phyloP scores from a whole-genome alignment of 2,113 vertebrate genomes.

The Chloroceryle aenea region DNA sequence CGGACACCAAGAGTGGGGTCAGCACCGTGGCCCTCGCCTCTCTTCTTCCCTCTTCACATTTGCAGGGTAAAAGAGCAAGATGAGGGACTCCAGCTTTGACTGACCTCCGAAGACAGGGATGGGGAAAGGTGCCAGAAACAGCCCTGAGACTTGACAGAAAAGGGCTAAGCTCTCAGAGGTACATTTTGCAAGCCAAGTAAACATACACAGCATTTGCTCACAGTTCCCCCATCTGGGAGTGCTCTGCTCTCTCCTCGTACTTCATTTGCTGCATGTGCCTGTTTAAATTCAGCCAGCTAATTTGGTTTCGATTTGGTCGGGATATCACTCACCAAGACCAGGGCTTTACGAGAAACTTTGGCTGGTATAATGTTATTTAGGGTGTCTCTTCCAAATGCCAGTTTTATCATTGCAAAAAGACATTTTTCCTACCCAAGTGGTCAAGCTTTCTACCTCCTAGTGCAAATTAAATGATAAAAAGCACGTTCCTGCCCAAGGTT shows the following conservation, averaged over 20 bases:
- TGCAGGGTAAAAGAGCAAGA: neutral
- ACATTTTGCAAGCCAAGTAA: neutral
- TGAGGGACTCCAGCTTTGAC: neutral
- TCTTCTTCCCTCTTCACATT: neutral
- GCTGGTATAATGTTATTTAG: neutral
- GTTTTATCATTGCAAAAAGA: neutral
- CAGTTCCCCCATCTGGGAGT: conserved; percentile 24
- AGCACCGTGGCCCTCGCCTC: neutral
- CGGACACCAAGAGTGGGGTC: neutral
- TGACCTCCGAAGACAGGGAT: neutral
- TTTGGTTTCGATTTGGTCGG: conserved; percentile 31
- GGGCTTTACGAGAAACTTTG: neutral
- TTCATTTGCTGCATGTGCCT: neutral
- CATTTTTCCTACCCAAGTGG: neutral
- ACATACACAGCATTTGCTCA: neutral
- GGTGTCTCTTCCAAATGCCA: neutral
- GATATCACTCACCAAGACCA: neutral
- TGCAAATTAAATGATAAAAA: neutral
- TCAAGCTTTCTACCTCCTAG: neutral
- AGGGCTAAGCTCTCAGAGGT: neutral
- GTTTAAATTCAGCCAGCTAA: conserved; percentile 18
- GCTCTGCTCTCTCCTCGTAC: conserved; percentile 16
- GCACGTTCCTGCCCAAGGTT: neutral
- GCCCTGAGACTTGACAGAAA: neutral
- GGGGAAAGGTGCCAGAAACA: neutral